A percentile compares a stretch with the other conserved stretches of the same genome.
Evolutionary conservation across 2,797 vertebrate species (phyloP).

Genomic region (Malacoctenus gilli): DNA sequence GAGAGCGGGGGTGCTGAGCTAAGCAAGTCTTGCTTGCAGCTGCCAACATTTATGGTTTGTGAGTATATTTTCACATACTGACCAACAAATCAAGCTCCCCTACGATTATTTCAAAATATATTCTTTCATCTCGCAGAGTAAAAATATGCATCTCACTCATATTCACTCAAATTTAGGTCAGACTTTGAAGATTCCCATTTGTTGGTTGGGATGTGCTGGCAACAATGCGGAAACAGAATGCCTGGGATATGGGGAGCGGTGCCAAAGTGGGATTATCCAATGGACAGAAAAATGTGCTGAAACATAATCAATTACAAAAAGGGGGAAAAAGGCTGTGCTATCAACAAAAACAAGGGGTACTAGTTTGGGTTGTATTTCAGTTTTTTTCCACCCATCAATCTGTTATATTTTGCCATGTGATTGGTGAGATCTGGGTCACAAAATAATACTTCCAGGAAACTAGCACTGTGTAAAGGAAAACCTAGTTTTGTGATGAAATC

Average conservation of each 20-base stretch:
- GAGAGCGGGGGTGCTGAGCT: conserved; percentile 66
- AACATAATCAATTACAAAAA: conserved; percentile 60
- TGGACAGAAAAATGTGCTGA: conserved; percentile 53
- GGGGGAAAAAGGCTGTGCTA: conserved; percentile 22
- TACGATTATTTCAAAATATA: conserved; percentile 47
- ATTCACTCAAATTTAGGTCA: conserved; percentile 62
- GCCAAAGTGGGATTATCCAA: conserved; percentile 66
- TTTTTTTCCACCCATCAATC: conserved; percentile 18
- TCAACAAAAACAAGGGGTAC: conserved; percentile 15
- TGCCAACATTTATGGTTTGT: conserved; percentile 63
- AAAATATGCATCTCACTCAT: conserved; percentile 39
- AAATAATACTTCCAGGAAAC: not conserved
- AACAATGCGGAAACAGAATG: conserved; percentile 62
- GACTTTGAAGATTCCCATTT: conserved; percentile 61
- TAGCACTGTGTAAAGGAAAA: conserved; percentile 1
- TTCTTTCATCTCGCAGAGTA: conserved; percentile 30
- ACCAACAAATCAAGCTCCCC: conserved; percentile 65
- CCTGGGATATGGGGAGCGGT: conserved; percentile 48
- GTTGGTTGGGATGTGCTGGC: conserved; percentile 50
- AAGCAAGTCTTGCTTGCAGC: conserved; percentile 53
- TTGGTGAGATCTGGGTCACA: conserved; percentile 26
- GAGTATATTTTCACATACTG: conserved; percentile 65
- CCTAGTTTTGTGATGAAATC: not conserved
- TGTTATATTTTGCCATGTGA: conserved; percentile 22
- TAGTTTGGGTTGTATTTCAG: conserved; percentile 11